Conservation (phyloP, 2,888 invertebrate genomes). For the Resseliella maxima region DNA sequence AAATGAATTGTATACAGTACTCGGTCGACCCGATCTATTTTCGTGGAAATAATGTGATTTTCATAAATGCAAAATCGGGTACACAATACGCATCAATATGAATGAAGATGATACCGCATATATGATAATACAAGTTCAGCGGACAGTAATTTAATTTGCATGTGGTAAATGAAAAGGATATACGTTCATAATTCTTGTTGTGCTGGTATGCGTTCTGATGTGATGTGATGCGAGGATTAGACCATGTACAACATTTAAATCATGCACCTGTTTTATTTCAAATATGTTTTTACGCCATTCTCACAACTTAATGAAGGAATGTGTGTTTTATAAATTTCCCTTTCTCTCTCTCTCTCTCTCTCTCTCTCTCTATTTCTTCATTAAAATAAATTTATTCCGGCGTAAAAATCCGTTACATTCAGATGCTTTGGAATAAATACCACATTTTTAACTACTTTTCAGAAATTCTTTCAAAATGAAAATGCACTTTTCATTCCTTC, state of each 20-base stretch:
- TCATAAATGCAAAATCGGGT: not conserved
- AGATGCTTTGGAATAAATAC: not conserved
- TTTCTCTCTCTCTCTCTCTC: not conserved
- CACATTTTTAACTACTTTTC: not conserved
- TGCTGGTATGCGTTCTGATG: constrained; percentile 34
- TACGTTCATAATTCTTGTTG: constrained; percentile 27
- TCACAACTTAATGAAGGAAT: not conserved
- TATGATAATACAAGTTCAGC: constrained; percentile 7
- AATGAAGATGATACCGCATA: not conserved
- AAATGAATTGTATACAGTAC: not conserved
- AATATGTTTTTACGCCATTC: not conserved
- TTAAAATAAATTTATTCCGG: not conserved
- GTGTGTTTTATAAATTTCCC: not conserved
- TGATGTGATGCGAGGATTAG: not conserved
- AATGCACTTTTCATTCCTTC: not conserved
- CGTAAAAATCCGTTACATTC: not conserved
- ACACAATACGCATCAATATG: not conserved
- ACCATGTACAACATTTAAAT: not conserved
- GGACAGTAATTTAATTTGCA: constrained; percentile 37
- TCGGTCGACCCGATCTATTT: not conserved
- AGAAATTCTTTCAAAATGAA: constrained; percentile 12
- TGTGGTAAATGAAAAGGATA: constrained; percentile 27
- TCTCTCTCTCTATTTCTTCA: not conserved
- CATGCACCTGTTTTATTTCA: constrained; percentile 36
- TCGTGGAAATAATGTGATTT: constrained; percentile 46